Evolutionary conservation across 2,888 invertebrate genomes (phyloP), one percentile per base, ranked within the genome.

Genomic region (Cheilosia pagana): DNA sequence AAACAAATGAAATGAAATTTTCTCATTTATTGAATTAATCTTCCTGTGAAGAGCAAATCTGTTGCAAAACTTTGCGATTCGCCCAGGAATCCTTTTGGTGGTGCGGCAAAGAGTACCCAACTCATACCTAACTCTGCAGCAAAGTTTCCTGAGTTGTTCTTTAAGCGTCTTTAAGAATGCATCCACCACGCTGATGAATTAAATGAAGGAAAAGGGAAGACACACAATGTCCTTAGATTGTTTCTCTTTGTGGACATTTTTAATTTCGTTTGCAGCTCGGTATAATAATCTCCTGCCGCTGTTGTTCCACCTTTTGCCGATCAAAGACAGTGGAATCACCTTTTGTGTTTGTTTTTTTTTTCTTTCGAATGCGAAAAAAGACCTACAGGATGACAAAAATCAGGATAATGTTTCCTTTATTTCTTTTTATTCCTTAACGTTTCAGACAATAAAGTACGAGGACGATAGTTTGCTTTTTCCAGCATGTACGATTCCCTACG

Each of bases 331-430:
- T 35, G 25, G 16, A 48, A 31, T 28, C 12, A 28, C 55, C 28
- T 65, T 28, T 43, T 28, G 19, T 23, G 35, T 50, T 39, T 50
- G 19, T 57, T 78, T 63, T 50, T 28, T 57, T 78, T 63, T 48
- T 35, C 57, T 21, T 62, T 55, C 43, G 21, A 39, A 50, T 28
- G 16, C 14, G 41, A 12, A 28, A 35, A 45, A 25, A 28, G n/a
- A 31, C 39, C 1, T 39, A 31, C 48, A 25, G 50, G 41, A 28
- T 31, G 65, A 67, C 60, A 77, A 59, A 68, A 72, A 77, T 68
- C 65, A 82, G 68, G 68, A 82, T 77, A 68, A 78, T 72, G 48
- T 72, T 72, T 55, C 55, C 68, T 57, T 19, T 52, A 45, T 72
- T 77, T 70, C 7, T 7, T 21, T 55, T 70, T 71, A 48, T 72